Percentiles rank a stretch among this genome's conserved stretches.
Evolutionary conservation across 1,140 invertebrate species (phyloP).

Genomic region (Euschistus heros): DNA sequence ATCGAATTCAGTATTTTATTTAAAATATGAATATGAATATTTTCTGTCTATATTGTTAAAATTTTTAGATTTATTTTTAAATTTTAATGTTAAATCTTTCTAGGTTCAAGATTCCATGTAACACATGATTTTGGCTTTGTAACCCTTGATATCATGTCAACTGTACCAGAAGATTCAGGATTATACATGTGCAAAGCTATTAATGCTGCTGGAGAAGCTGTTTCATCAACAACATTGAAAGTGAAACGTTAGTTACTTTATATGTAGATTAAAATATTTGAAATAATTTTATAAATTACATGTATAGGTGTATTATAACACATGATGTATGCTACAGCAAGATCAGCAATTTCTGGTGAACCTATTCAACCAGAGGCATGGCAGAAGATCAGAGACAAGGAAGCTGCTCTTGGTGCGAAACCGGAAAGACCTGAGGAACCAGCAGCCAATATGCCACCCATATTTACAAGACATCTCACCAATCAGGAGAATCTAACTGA

Average conservation of each 20-base stretch:
- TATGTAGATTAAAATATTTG: neutral
- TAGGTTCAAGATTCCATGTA: slow-evolving; percentile 72
- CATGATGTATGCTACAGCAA: slow-evolving; percentile 37
- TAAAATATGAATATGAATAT: too few species aligned
- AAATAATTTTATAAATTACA: too few species aligned
- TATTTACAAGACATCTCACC: slow-evolving; percentile 81
- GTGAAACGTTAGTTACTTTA: slow-evolving; percentile 47
- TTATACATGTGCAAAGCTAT: slow-evolving; percentile 88
- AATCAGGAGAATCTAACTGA: slow-evolving; percentile 77
- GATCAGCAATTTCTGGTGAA: slow-evolving; percentile 65
- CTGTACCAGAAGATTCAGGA: slow-evolving; percentile 81
- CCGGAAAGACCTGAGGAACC: slow-evolving; percentile 74
- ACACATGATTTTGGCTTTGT: slow-evolving; percentile 91
- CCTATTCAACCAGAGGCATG: slow-evolving; percentile 75
- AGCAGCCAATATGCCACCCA: slow-evolving; percentile 71
- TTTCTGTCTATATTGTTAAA: too few species aligned
- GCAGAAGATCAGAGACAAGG: slow-evolving; percentile 79
- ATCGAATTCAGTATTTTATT: too few species aligned
- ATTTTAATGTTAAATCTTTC: slow-evolving; percentile 35
- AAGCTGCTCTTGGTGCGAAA: slow-evolving; percentile 78
- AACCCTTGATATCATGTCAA: slow-evolving; percentile 78
- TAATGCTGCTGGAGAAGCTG: slow-evolving; percentile 80
- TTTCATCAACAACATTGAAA: slow-evolving; percentile 78
- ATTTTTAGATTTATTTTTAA: too few species aligned
- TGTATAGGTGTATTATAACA: neutral